phyloP scores from a whole-genome alignment of 2,888 invertebrate species.

The Endomychus coccineus region DNA sequence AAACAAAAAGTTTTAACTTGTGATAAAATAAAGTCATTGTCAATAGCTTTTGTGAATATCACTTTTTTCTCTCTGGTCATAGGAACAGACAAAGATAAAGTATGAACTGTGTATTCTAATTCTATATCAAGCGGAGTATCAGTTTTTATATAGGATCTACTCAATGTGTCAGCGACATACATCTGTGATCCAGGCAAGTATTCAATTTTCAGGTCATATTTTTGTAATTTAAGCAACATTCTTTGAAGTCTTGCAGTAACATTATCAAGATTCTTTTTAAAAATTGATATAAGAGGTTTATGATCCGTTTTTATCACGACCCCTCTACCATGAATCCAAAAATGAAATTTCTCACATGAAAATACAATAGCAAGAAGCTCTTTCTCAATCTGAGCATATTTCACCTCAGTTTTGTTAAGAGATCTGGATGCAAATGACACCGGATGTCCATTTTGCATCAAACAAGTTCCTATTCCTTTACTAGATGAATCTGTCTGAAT shows the following conservation, averaged over 20 bases:
- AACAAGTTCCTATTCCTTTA: constrained; percentile 16
- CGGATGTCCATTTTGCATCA: constrained; percentile 20
- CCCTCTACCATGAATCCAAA: constrained; percentile 30
- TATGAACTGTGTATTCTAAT: constrained; percentile 14
- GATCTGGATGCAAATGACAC: constrained; percentile 19
- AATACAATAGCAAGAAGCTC: constrained; percentile 31
- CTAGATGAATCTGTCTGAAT: constrained; percentile 19
- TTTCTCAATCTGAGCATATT: constrained; percentile 34
- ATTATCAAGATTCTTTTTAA: constrained; percentile 21
- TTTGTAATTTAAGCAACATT: constrained; percentile 12
- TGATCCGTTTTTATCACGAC: constrained; percentile 28
- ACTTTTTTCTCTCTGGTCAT: constrained; percentile 12
- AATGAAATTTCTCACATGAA: constrained; percentile 30
- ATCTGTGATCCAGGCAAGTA: constrained; percentile 25
- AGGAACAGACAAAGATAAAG: constrained; percentile 13
- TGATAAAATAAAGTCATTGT: neutral
- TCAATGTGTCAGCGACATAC: constrained; percentile 16
- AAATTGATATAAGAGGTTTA: constrained; percentile 26
- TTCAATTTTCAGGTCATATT: constrained; percentile 11
- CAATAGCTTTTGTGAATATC: neutral
- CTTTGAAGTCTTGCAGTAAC: constrained; percentile 25
- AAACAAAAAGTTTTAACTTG: constrained; percentile 5
- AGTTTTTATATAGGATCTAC: constrained; percentile 15
- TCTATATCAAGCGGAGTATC: constrained; percentile 12
- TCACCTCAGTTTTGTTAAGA: constrained; percentile 17